phyloP scores from a whole-genome alignment of 1,140 invertebrate species.

The Solenopsis fugax region DNA sequence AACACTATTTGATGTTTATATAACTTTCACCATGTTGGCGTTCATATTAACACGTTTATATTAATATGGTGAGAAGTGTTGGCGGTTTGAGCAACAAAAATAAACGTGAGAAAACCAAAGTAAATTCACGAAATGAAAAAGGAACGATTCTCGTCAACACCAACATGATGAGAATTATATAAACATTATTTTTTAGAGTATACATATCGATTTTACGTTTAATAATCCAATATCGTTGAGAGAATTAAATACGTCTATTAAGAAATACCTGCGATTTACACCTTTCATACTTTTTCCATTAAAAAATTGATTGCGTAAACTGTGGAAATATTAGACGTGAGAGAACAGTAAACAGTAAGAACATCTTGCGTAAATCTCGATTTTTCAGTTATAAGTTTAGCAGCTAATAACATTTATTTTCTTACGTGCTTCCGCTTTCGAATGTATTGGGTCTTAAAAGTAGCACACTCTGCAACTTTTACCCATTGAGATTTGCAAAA shows the following conservation, averaged over 20 bases:
- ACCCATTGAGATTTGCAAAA: constrained; percentile 1
- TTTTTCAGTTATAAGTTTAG: not conserved
- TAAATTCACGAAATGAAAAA: no score
- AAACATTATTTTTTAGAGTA: no score
- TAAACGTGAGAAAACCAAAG: no score
- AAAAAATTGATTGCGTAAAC: not conserved
- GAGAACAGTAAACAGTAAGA: not conserved
- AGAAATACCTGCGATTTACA: not conserved
- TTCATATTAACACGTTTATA: no score
- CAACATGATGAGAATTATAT: no score
- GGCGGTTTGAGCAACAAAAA: no score
- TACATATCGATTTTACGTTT: not conserved
- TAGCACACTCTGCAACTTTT: not conserved
- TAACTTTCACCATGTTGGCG: no score
- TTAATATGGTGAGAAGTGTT: no score
- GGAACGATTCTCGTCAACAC: no score
- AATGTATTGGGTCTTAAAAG: not conserved
- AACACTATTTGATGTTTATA: no score
- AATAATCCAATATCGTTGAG: not conserved
- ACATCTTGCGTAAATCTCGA: not conserved
- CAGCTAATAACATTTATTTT: not conserved
- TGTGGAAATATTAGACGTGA: not conserved
- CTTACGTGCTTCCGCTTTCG: not conserved
- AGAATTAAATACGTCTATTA: not conserved
- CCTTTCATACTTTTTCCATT: not conserved